Percentiles rank a stretch among this genome's conserved stretches.
These are phyloP conservation scores for Chloroceryle amazona DNA, from an alignment of 2,797 vertebrate species.

Conservation along the genomic window DNA sequence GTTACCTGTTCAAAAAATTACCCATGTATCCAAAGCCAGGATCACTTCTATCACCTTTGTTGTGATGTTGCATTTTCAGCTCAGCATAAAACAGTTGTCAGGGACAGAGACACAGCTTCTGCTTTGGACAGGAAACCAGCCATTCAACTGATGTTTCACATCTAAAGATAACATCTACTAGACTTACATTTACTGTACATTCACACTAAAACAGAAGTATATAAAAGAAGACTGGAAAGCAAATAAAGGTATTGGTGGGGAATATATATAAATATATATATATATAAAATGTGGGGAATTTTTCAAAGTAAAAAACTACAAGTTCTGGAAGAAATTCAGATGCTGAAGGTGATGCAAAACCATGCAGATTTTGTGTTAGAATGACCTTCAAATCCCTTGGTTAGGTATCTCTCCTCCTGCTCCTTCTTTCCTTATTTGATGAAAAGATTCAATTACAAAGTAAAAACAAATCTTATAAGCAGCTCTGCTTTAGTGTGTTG, in stretches of 20 bases:
- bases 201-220: background rate
- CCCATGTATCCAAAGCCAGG: background rate
- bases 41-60: background rate
- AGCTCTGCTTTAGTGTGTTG: background rate
- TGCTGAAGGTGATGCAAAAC: background rate
- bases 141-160: background rate
- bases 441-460: background rate
- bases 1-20: background rate
- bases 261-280: no score
- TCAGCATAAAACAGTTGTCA: background rate
- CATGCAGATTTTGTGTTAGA: background rate
- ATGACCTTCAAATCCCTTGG: background rate
- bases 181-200: background rate
- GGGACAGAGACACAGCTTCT: background rate
- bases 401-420: background rate
- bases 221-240: background rate
- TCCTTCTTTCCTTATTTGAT: background rate
- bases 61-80: background rate
- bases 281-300: background rate
- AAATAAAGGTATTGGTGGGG: background rate
- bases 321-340: background rate
- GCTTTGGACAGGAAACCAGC: background rate
- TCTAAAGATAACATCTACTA: background rate
- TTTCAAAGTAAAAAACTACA: background rate
- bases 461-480: background rate